These are phyloP conservation scores for Psylliodes chrysocephalus DNA, from an alignment of 2,888 invertebrate genomes.

Conservation along the genomic window DNA sequence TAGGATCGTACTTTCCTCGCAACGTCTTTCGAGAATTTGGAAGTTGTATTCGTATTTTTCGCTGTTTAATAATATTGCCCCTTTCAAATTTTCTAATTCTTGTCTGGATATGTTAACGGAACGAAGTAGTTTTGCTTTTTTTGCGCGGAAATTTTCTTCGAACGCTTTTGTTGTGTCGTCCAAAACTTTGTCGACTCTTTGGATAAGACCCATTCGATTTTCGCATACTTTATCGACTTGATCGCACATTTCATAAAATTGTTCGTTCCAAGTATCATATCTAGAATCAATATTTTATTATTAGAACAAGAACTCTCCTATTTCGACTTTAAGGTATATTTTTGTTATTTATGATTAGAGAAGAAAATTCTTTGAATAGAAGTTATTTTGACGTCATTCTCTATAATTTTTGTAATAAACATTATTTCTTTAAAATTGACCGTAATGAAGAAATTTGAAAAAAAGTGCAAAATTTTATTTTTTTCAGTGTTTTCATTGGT, in stretches of 20 bases:
- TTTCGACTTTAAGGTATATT: too few relatives aligned
- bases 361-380: too few relatives aligned
- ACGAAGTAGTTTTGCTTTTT: conserved; percentile 76
- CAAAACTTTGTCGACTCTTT: too few relatives aligned
- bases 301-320: too few relatives aligned
- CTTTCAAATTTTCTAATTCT: conserved; percentile 82
- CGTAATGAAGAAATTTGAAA: too few relatives aligned
- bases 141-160: conserved; percentile 76
- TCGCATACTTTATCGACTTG: background rate
- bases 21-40: conserved; percentile 84
- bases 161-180: conserved; percentile 71
- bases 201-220: background rate
- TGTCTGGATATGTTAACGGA: conserved; percentile 80
- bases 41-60: conserved; percentile 94
- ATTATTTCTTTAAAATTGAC: too few relatives aligned
- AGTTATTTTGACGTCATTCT: too few relatives aligned
- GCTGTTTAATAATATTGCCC: conserved; percentile 82
- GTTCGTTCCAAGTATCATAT: background rate
- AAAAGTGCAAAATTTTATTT: too few relatives aligned
- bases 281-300: background rate
- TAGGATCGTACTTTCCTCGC: conserved; percentile 86
- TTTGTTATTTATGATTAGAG: too few relatives aligned
- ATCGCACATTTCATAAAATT: background rate
- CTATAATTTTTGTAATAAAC: too few relatives aligned
- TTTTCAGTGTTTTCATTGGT: too few relatives aligned